phyloP scores from a whole-genome alignment of 2,797 vertebrate species.

The Argyrosomus regius region DNA sequence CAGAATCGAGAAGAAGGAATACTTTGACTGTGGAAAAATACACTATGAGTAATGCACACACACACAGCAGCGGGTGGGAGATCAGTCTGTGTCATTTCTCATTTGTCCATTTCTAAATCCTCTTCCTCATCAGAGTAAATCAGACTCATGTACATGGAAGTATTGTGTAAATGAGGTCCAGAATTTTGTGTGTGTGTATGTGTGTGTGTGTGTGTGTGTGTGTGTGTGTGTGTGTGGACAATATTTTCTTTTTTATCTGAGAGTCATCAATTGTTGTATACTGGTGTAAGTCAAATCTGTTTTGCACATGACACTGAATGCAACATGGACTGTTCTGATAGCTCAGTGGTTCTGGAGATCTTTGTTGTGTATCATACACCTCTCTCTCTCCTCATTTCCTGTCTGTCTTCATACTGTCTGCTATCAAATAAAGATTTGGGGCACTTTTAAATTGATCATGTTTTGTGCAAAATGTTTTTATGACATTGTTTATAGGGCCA shows the following conservation, averaged over 20 bases:
- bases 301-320: background rate
- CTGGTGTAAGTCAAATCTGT: background rate
- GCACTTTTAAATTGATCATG: too few relatives aligned
- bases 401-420: too few relatives aligned
- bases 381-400: too few relatives aligned
- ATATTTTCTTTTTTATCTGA: constrained; percentile 2
- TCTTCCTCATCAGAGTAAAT: constrained; percentile 17
- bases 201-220: constrained; percentile 12
- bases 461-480: too few relatives aligned
- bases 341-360: background rate
- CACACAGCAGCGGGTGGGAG: constrained; percentile 15
- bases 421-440: too few relatives aligned
- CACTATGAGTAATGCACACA: constrained; percentile 24
- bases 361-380: too few relatives aligned
- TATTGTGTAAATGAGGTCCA: constrained; percentile 29
- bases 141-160: constrained; percentile 21
- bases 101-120: constrained; percentile 26
- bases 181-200: constrained; percentile 8
- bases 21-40: constrained; percentile 43
- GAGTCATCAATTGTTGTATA: background rate
- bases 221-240: constrained; percentile 6
- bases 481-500: too few relatives aligned
- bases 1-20: constrained; percentile 14
- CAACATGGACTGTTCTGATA: background rate
- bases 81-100: constrained; percentile 21